A percentile compares a stretch with the other conserved stretches of the same genome.
phyloP scores from a whole-genome alignment of 2,888 invertebrate species.

The Pimpla rufipes region DNA sequence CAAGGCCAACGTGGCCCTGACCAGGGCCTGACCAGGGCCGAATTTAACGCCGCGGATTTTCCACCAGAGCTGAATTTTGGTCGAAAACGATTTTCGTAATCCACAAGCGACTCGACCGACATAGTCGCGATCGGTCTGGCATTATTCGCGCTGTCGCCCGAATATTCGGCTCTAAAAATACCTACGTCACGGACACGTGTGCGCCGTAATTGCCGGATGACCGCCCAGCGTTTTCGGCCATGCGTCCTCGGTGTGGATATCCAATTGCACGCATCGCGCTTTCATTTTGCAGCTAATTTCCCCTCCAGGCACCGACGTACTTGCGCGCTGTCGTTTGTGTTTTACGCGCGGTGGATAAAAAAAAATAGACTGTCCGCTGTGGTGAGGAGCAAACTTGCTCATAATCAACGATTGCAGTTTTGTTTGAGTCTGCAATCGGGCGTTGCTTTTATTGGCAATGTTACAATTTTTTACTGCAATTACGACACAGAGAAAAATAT shows the following conservation, averaged over 20 bases:
- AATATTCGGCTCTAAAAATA: slow-evolving; percentile 26
- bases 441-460: too few relatives aligned
- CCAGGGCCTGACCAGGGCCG: too few relatives aligned
- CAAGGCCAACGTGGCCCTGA: too few relatives aligned
- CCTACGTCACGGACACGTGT: neutral
- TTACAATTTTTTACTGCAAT: too few relatives aligned
- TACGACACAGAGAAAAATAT: too few relatives aligned
- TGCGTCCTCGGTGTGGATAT: slow-evolving; percentile 10
- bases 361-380: too few relatives aligned
- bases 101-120: slow-evolving; percentile 29
- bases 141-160: slow-evolving; percentile 32
- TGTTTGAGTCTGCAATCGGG: too few relatives aligned
- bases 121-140: too few relatives aligned
- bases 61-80: slow-evolving; percentile 26
- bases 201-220: slow-evolving; percentile 24
- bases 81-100: slow-evolving; percentile 46
- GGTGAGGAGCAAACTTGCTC: too few relatives aligned
- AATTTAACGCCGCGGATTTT: too few relatives aligned
- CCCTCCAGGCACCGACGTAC: slow-evolving; percentile 63
- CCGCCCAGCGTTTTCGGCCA: neutral
- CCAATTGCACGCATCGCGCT: slow-evolving; percentile 40
- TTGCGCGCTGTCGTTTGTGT: neutral
- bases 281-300: slow-evolving; percentile 72
- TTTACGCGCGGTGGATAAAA: too few relatives aligned
- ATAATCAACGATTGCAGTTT: too few relatives aligned